Conservation (phyloP, 2,888 invertebrate species). For the Adela reaumurella region DNA sequence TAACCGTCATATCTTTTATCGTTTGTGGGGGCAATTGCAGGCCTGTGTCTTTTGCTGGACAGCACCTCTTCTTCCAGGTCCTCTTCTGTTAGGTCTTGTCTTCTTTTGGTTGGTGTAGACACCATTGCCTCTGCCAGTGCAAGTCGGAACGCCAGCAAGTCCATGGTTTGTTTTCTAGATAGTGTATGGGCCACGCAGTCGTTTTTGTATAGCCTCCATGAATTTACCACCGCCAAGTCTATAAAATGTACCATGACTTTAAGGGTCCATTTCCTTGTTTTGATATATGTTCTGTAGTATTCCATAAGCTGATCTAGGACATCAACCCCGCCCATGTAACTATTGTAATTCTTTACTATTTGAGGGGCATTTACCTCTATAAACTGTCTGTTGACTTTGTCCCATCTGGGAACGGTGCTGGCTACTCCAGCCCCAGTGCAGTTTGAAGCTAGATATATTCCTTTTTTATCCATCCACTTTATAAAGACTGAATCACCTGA, state of each 20-base stretch:
- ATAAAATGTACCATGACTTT: constrained; percentile 17
- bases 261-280: constrained; percentile 19
- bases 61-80: neutral
- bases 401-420: constrained; percentile 11
- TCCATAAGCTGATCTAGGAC: constrained; percentile 15
- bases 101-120: constrained; percentile 4
- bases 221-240: constrained; percentile 16
- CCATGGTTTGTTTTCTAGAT: constrained; percentile 6
- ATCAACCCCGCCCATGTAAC: constrained; percentile 11
- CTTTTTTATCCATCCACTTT: constrained; percentile 13
- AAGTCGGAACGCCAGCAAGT: constrained; percentile 10
- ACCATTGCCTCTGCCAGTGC: constrained; percentile 9
- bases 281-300: constrained; percentile 17
- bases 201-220: constrained; percentile 16
- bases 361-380: constrained; percentile 12
- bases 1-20: constrained; percentile 17
- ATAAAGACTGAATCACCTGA: constrained; percentile 7
- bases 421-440: constrained; percentile 8
- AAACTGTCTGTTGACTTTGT: too few relatives aligned
- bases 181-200: constrained; percentile 6
- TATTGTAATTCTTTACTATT: constrained; percentile 13
- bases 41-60: neutral
- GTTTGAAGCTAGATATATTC: constrained; percentile 12
- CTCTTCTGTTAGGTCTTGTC: constrained; percentile 2
- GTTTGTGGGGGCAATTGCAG: constrained; percentile 11